Conservation (phyloP, 2,113 vertebrate species). For the Kryptolebias marmoratus region DNA sequence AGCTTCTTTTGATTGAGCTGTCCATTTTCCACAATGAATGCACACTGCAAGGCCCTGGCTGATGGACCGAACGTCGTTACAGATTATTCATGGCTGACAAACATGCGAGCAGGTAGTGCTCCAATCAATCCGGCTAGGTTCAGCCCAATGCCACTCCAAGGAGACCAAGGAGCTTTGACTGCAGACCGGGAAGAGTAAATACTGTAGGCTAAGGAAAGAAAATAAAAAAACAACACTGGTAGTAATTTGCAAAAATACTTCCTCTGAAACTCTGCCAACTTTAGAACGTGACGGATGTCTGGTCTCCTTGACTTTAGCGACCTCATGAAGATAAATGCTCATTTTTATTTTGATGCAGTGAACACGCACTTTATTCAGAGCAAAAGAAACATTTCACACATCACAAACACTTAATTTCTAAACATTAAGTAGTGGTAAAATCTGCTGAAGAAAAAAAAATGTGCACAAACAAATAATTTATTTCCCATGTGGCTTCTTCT, state of each 20-base stretch:
- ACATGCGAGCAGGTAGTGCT: conserved; percentile 66
- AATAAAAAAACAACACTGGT: conserved; percentile 13
- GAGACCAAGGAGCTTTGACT: conserved; percentile 51
- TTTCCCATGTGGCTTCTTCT: background rate
- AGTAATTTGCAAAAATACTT: background rate
- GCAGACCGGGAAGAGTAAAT: conserved; percentile 8
- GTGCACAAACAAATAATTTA: background rate
- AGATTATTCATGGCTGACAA: conserved; percentile 81
- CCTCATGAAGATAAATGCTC: background rate
- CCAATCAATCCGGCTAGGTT: conserved; percentile 76
- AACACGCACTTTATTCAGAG: background rate
- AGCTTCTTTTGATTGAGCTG: conserved; percentile 80
- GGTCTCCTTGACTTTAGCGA: background rate
- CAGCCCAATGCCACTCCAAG: conserved; percentile 75
- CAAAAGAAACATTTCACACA: background rate
- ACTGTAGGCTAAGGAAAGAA: background rate
- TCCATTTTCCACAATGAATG: conserved; percentile 74
- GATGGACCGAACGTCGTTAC: conserved; percentile 68
- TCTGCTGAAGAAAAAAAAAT: background rate
- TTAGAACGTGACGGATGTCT: background rate
- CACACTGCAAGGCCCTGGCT: conserved; percentile 70
- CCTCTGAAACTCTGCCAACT: background rate
- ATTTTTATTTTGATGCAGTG: background rate
- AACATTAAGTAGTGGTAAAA: background rate
- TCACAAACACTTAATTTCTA: background rate